A percentile compares a stretch with the other conserved stretches of the same genome.
These are phyloP conservation scores for Cryptoblepharus egeriae DNA, from an alignment of 2,797 vertebrate species.

Conservation along the genomic window DNA sequence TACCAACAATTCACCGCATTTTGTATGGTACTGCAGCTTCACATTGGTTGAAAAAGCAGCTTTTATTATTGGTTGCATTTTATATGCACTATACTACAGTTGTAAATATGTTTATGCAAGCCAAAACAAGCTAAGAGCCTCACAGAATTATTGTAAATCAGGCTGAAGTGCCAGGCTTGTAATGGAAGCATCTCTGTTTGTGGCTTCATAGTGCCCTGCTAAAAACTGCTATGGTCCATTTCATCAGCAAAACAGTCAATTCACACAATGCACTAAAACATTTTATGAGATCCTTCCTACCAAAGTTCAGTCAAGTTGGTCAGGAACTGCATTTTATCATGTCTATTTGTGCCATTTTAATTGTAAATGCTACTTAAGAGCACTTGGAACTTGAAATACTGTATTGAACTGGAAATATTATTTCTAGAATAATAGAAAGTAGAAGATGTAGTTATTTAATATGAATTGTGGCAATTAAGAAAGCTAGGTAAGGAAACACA, in stretches of 20 bases:
- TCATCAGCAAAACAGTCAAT: not conserved
- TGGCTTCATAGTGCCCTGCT: too few relatives aligned
- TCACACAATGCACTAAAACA: not conserved
- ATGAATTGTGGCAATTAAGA: not conserved
- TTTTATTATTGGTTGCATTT: constrained; percentile 37
- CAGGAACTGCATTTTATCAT: not conserved
- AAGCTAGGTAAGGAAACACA: not conserved
- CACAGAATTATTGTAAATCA: constrained; percentile 9
- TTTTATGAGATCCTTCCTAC: not conserved
- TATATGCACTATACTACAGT: constrained; percentile 1
- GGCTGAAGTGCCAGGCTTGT: not conserved
- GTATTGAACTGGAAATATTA: too few relatives aligned
- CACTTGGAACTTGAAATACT: not conserved
- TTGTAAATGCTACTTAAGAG: not conserved
- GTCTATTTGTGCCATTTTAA: not conserved
- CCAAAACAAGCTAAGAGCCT: not conserved
- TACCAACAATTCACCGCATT: constrained; percentile 22
- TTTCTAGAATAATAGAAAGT: not conserved
- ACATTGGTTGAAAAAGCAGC: constrained; percentile 21
- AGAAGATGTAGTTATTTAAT: not conserved
- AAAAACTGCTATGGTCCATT: not conserved
- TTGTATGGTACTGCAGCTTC: not conserved
- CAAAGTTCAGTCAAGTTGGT: not conserved
- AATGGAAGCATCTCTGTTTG: too few relatives aligned
- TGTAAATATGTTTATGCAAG: not conserved